Evolutionary conservation across 2,113 vertebrate species (phyloP), one percentile per base, ranked within the genome.

Genomic region (Haliaeetus leucogaster): DNA sequence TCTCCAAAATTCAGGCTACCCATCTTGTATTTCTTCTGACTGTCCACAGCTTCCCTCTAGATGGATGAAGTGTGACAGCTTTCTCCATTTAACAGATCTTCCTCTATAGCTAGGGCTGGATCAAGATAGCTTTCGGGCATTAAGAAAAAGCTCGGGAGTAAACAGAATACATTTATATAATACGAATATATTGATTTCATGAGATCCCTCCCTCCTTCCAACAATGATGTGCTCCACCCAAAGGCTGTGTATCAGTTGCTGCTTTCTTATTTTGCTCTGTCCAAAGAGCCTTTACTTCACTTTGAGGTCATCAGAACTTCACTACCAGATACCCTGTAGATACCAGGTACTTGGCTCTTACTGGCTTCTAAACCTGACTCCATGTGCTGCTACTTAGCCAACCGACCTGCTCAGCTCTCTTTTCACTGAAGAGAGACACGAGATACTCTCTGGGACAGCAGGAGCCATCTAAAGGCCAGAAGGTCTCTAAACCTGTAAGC

Each of bases 401-500:
- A 7, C 56, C 0, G 1, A 26, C 55, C 93, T 86, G 87, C 74
- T 94, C 78, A 66, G 58, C 45, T 80, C 89, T 91, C 40, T 95
- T 84, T 87, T 86, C 79, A 62, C 71, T 80, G 38, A 21, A 71
- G 52, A 77, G 40, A 91, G 73, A 76, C 53, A 92, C 16, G 19
- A 30, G 93, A 92, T 86, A 42, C 71, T 90, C 55, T 73, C 84
- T 77, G 87, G 88, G 50, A 93, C 79, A 91, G 55, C 85, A 88
- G 71, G 56, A 96, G 89, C 45, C 87, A 90, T 88, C 74, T 80
- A 72, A 96, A 85, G 84, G 84, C 84, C 87, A 88, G 84, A 76
- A 97, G 86, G 74, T 88, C 82, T 90, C 82, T 96, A 65, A 96
- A 96, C 90, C 87, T 96, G 78, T 96, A 96, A 95, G 78, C 70